These are phyloP conservation scores for Spilogale gracilis DNA, from an alignment of 2,113 vertebrate genomes.

Conservation along the genomic window DNA sequence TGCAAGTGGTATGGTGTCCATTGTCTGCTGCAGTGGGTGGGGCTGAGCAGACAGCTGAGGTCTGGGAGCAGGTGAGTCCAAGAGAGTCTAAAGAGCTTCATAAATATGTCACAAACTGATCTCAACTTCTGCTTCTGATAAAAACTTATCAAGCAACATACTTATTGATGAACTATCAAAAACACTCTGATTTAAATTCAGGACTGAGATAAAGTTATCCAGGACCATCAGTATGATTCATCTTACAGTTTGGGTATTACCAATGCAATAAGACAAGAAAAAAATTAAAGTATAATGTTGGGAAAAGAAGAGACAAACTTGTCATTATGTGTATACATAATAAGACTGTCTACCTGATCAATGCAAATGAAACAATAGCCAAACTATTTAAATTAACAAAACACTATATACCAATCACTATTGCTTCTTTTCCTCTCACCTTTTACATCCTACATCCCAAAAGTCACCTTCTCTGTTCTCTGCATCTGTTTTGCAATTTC, in stretches of 20 bases:
- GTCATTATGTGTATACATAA: neutral
- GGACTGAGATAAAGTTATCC: neutral
- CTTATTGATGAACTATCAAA: neutral
- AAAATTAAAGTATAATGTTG: neutral
- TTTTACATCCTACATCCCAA: neutral
- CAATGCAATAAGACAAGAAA: conserved; percentile 62
- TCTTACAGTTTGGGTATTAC: neutral
- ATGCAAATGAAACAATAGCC: neutral
- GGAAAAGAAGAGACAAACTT: neutral
- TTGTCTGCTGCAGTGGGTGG: neutral
- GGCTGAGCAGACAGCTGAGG: neutral
- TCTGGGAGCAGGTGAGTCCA: neutral
- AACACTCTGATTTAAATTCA: neutral
- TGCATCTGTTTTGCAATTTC: neutral
- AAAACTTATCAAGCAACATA: neutral
- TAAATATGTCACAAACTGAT: neutral
- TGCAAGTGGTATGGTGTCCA: fast-evolving
- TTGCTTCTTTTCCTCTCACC: neutral
- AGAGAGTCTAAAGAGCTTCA: neutral
- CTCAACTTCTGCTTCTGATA: neutral
- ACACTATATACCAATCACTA: neutral
- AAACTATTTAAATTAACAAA: neutral
- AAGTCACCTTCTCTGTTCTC: neutral
- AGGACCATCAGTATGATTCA: neutral
- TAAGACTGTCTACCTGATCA: neutral